Conservation (phyloP, 1,140 invertebrate genomes). For the Maniola jurtina region DNA sequence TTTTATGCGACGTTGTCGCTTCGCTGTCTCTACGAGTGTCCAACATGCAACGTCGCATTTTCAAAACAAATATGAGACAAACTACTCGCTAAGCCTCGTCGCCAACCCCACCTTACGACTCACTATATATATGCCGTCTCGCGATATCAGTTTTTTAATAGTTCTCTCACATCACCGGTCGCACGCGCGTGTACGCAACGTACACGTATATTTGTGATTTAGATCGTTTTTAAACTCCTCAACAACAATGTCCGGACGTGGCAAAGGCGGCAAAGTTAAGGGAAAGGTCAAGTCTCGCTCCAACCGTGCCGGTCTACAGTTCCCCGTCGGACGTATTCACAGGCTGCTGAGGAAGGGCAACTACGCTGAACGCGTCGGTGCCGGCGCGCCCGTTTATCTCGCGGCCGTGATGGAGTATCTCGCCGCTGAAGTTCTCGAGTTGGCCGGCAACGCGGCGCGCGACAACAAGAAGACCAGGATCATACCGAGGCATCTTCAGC, state of each 20-base stretch:
- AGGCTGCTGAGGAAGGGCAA: slow-evolving; percentile 64
- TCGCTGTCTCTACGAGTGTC: too few species aligned
- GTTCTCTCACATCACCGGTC: background rate
- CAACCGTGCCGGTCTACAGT: background rate
- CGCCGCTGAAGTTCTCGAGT: slow-evolving; percentile 82
- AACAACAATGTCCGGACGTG: background rate
- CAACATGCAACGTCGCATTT: too few species aligned
- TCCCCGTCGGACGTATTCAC: background rate
- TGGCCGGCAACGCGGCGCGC: slow-evolving; percentile 87
- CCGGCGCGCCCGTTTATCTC: slow-evolving; percentile 83
- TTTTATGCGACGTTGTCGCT: too few species aligned
- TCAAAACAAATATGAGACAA: too few species aligned
- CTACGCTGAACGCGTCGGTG: slow-evolving; percentile 83
- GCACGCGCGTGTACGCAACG: background rate
- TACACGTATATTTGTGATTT: background rate
- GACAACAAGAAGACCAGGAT: slow-evolving; percentile 83
- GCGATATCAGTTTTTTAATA: background rate
- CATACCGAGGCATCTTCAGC: slow-evolving; percentile 89
- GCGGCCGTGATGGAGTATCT: slow-evolving; percentile 81
- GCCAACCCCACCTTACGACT: too few species aligned
- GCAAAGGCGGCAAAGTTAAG: slow-evolving; percentile 1
- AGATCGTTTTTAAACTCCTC: background rate
- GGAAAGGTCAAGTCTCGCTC: background rate
- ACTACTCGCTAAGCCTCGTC: too few species aligned
- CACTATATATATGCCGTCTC: too few species aligned